Evolutionary conservation across 2,797 vertebrate species (phyloP).

Genomic region (Channa striata): DNA sequence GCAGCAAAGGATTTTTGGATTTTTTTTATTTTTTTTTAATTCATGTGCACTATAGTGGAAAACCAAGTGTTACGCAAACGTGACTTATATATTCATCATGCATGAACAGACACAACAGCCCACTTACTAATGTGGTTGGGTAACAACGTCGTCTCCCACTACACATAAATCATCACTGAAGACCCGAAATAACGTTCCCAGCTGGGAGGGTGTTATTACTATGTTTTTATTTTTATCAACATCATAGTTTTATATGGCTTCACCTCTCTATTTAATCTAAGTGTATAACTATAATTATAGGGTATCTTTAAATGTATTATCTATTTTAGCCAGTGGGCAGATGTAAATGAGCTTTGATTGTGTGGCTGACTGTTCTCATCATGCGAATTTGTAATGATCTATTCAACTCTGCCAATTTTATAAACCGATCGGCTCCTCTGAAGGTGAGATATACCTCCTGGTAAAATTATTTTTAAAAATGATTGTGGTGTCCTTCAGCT

Average conservation of each 20-base stretch:
- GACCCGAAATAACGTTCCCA: not conserved
- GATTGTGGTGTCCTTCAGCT: constrained; percentile 4
- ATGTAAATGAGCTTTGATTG: not conserved
- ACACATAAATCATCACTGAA: constrained; percentile 8
- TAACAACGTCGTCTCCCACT: constrained; percentile 10
- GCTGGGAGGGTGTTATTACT: not conserved
- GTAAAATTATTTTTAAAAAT: constrained; percentile 64
- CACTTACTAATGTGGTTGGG: constrained; percentile 26
- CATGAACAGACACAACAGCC: constrained; percentile 31
- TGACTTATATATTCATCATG: constrained; percentile 19
- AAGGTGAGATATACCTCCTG: constrained; percentile 23
- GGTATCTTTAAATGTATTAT: not conserved
- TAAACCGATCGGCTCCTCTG: constrained; percentile 4
- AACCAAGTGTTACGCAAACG: constrained; percentile 55
- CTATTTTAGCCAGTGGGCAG: not conserved
- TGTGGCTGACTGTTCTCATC: not conserved
- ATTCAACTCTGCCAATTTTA: not conserved
- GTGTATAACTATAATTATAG: not conserved
- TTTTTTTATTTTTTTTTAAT: not conserved
- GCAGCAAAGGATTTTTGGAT: constrained; percentile 43
- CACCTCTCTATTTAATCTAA: no score
- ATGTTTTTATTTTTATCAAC: not conserved
- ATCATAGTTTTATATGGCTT: not conserved
- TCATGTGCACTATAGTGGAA: constrained; percentile 40
- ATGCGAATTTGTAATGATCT: constrained; percentile 6